Base-by-base conservation (phyloP, 2,797 vertebrate species). In the Smutsia temminckii region DNA sequence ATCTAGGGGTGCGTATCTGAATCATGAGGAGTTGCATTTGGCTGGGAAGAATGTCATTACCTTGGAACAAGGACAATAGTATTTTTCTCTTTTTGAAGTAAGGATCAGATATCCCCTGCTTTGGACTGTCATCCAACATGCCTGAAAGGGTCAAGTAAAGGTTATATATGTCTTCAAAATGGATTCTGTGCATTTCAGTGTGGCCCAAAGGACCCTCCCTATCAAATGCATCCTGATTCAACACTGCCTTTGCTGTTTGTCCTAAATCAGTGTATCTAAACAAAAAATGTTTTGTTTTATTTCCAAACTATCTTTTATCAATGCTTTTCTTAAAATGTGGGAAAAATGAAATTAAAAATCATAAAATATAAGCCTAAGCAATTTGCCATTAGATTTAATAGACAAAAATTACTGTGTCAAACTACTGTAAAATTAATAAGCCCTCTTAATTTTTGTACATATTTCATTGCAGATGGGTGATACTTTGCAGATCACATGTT, bases 141-240 rank as follows among this genome's bases (percentile, higher is more conserved):
- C 27, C 64, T 29, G 9, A 51, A 46, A 8, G 25, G 64, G 27
- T 87, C 42, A 91, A 49, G 13, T 20, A 27, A 86, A 49, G 13
- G 6, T 71, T 69, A 8, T 10, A 25, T 8, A 5, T 9, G 3
- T 10, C 55, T 51, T 66, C 27, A 79, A 7, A 71, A 16, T 12
- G 23, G 61, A 42, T 40, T 49, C 21, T 18, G 9, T 23, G 53
- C 23, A 23, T 20, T 8, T 68, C 37, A 29, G 4, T 14, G 21
- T 37, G 63, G n/a, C 6, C 6, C 0, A 59, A 17, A 40, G 5
- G 29, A 8, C 0, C 8, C 21, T 40, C n/a, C n/a, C 2, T 4
- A n/a, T 16, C 63, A 40, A 49, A 32, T 32, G 8, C 20, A 37
- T 53, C 21, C 20, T 68, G 18, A 77, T 16, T 57, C 34, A 49